Percentiles rank a stretch among this genome's conserved stretches.
Conservation (phyloP, 2,797 vertebrate genomes). For the Natrix natrix region DNA sequence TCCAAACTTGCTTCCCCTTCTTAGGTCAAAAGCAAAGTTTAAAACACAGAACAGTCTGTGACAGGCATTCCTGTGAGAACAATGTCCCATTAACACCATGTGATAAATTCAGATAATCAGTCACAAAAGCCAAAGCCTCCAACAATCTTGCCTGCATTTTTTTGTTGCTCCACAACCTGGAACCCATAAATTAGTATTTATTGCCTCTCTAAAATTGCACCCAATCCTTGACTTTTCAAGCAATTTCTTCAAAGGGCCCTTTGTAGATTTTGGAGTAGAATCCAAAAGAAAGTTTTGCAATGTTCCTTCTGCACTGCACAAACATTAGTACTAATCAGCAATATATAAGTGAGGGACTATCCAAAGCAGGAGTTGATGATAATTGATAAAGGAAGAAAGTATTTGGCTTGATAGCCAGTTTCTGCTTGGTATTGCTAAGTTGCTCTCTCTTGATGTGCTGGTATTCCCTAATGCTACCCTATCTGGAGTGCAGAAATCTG, state of each 20-base stretch:
- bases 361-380: not conserved
- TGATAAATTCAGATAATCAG: not conserved
- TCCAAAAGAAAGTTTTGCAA: not conserved
- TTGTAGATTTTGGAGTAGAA: no score
- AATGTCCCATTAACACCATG: not conserved
- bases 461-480: not conserved
- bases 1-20: not conserved
- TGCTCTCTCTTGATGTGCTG: not conserved
- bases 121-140: not conserved
- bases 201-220: not conserved
- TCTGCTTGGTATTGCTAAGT: not conserved
- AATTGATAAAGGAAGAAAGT: not conserved
- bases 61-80: not conserved
- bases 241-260: not conserved
- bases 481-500: not conserved
- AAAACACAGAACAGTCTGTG: not conserved
- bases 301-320: not conserved
- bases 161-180: not conserved
- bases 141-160: not conserved
- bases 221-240: not conserved
- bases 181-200: not conserved
- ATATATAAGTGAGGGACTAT: not conserved
- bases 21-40: not conserved
- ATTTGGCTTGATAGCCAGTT: not conserved
- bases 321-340: not conserved